Evolutionary conservation across 2,797 vertebrate species (phyloP), one percentile per base, ranked within the genome.

Genomic region (Euthynnus affinis): DNA sequence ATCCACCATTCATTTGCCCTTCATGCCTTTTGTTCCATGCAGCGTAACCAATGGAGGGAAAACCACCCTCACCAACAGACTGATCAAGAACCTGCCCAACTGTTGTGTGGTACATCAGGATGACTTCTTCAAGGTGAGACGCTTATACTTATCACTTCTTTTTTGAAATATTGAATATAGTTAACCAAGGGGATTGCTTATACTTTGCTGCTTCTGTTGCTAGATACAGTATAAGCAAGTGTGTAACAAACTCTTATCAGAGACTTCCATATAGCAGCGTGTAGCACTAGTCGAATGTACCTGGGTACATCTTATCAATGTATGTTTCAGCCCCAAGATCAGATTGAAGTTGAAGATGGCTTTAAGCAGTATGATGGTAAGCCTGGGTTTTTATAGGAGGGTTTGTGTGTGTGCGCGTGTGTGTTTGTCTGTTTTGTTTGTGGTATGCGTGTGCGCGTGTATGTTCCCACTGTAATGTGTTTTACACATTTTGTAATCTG

Each of bases 291-390:
- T 90, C 76, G 93, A 89, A 91, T 94, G 93, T 95, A 94, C 94
- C 87, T 83, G 87, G 93, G 93, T 94, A 94, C 93, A 94, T 91
- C 78, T 93, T 90, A 95, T 95, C 94, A 83, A 79, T 96, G 87
- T 85, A 93, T 96, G 91, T 97, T 97, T 96, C 96, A 98, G 97
- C 96, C 97, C 91, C 97, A 97, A 90, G 97, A 98, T 95, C 95
- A 98, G 93, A 98, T 98, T 94, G 93, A 96, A 95, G 95, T 97
- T 95, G 96, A 97, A 95, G 97, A 97, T 96, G 97, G 97, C 88
- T 98, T 98, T 95, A 98, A 98, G 93, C 97, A 98, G 95, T 98
- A 97, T 22, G 97, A 98, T 94, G 97, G 97, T 98, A 97, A 98
- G 97, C 86, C 80, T 57, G 88, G 89, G 91, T 91, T 89, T 93